Base-by-base conservation (phyloP, 2,113 vertebrate species). In the Tyrannus savana region DNA sequence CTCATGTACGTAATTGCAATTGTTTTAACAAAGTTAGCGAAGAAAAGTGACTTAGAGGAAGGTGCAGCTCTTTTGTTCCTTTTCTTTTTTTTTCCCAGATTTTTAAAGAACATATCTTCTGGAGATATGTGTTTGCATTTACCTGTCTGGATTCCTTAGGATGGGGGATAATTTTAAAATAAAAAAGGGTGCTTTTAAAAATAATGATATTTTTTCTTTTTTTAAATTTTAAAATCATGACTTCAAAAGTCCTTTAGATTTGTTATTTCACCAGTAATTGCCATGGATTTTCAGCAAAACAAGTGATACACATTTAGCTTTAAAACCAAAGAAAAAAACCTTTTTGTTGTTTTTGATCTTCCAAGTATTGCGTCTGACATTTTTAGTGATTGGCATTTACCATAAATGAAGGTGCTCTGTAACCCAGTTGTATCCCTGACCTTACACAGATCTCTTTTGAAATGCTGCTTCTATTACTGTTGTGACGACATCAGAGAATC, bases 401-500 rank as follows among this genome's bases (percentile, higher is more conserved):
- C 42, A 35, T 33, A 63, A 73, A 49, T 0, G 3, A 91, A 58
- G 30, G 27, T 66, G 50, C 42, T 41, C 53, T 44, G 25, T 52
- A 75, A 79, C 59, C 24, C 33, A 41, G 47, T 67, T 14, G 3
- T 33, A 71, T 14, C 24, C 24, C 25, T 4, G 7, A 50, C 46
- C 64, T 75, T 14, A 50, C 12, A 47, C 2, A 78, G 27, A 60
- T 62, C 30, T 53, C 63, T 74, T 66, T 60, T 50, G 59, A 94
- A 93, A 76, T 13, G 17, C 50, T 49, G 3, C 37, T 71, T 68
- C 56, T 78, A 2, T 84, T 73, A 88, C 82, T 90, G 87, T 89
- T 96, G 75, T 90, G 90, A 97, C 94, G 71, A 89, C 90, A 94
- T 82, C 92, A 87, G 95, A 95, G 39, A 73, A 74, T 52, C 46